Conservation (phyloP, 1,140 invertebrate genomes). For the Holotrichia oblita region DNA sequence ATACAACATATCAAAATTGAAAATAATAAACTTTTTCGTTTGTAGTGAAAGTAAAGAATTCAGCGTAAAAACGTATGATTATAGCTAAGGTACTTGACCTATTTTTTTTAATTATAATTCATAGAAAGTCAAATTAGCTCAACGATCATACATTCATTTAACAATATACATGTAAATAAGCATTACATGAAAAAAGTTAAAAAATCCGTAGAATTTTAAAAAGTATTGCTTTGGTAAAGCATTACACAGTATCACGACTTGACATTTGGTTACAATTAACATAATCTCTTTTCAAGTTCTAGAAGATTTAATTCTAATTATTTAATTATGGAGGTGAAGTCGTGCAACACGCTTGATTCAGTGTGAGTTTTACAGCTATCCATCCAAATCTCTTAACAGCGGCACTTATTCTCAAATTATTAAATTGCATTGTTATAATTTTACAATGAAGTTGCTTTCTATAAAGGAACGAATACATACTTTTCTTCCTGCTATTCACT, state of each 20-base stretch:
- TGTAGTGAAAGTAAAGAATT: too few species aligned
- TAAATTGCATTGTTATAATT: background rate
- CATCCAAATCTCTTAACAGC: background rate
- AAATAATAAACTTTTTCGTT: too few species aligned
- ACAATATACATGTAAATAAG: too few species aligned
- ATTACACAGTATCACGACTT: background rate
- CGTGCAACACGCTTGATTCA: background rate
- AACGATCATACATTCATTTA: too few species aligned
- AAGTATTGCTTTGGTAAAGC: too few species aligned
- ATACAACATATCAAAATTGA: too few species aligned
- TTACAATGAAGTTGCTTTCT: background rate
- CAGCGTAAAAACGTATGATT: too few species aligned
- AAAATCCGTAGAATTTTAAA: too few species aligned
- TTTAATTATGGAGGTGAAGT: conserved; percentile 17
- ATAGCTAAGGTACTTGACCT: too few species aligned
- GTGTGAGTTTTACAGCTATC: background rate
- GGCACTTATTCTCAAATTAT: background rate
- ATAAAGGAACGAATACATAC: background rate
- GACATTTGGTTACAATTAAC: conserved; percentile 7
- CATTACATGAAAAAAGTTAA: too few species aligned
- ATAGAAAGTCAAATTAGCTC: too few species aligned
- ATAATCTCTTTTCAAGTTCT: background rate
- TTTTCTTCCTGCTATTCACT: background rate
- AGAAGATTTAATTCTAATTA: background rate
- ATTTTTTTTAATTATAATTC: too few species aligned